Conservation (phyloP, 2,113 vertebrate genomes). For the Cercopithecus mona region DNA sequence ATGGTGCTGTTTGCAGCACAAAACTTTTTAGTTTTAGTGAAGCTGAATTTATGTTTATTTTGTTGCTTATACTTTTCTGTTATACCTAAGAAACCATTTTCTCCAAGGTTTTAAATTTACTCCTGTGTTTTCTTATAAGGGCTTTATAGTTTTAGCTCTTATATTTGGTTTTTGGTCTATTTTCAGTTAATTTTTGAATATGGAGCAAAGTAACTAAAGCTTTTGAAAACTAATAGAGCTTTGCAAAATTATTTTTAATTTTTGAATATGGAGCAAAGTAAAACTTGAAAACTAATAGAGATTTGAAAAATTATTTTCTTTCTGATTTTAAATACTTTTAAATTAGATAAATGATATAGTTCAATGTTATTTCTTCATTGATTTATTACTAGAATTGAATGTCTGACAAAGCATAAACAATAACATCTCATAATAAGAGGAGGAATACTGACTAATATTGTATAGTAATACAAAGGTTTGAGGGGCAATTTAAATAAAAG, state of each 20-base stretch:
- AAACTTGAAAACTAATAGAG: background rate
- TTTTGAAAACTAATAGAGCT: background rate
- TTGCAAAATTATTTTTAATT: background rate
- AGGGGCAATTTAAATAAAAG: background rate
- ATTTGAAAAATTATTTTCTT: background rate
- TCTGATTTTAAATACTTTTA: background rate
- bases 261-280: background rate
- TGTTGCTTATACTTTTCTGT: background rate
- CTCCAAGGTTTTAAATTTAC: background rate
- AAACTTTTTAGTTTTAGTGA: background rate
- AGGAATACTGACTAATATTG: background rate
- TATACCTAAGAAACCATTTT: background rate
- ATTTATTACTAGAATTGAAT: background rate
- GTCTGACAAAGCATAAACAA: background rate
- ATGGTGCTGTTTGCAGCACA: background rate
- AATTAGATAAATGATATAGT: background rate
- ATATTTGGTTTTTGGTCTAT: background rate
- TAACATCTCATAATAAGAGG: background rate
- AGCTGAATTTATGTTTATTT: background rate
- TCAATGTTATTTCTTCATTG: background rate
- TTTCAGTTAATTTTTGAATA: background rate
- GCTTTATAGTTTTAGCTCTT: background rate
- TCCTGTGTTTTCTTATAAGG: background rate
- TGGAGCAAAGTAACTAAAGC: background rate
- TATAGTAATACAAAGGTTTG: background rate